Conservation (phyloP, 2,113 vertebrate genomes). For the Marcusenius ussheri region DNA sequence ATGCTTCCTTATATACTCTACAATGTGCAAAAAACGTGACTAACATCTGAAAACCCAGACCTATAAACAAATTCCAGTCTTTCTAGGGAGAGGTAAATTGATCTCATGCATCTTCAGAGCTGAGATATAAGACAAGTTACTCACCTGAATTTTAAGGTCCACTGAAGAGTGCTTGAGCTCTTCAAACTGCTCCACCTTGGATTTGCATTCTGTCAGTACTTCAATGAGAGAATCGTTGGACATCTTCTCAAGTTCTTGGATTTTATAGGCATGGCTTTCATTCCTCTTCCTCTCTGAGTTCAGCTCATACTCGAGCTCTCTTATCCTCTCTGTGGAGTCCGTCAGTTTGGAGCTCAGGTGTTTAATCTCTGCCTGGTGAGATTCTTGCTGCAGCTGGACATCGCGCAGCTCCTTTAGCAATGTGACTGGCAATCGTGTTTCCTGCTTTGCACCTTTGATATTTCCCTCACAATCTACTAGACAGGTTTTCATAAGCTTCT, state of each 20-base stretch:
- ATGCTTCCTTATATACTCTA: neutral
- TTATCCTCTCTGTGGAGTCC: constrained; percentile 15
- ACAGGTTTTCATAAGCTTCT: neutral
- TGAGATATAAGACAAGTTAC: neutral
- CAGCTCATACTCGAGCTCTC: constrained; percentile 7
- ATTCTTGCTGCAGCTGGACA: constrained; percentile 22
- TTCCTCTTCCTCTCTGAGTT: neutral
- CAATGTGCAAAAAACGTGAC: neutral
- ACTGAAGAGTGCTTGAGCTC: constrained; percentile 35
- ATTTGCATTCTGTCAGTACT: constrained; percentile 40
- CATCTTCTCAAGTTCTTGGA: constrained; percentile 1
- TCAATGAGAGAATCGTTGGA: constrained; percentile 30
- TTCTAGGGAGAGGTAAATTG: neutral
- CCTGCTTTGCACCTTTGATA: neutral
- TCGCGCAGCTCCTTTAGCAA: constrained; percentile 17
- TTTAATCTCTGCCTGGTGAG: constrained; percentile 14
- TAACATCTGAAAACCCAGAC: neutral
- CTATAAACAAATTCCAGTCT: neutral
- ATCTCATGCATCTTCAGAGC: neutral
- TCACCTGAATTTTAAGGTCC: constrained; percentile 37
- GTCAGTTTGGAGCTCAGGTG: constrained; percentile 10
- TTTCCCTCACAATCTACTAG: neutral
- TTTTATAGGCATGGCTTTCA: neutral
- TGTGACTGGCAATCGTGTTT: neutral
- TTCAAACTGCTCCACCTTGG: constrained; percentile 44